Conservation (phyloP, 2,888 invertebrate species). For the Stegophylla sp. region DNA sequence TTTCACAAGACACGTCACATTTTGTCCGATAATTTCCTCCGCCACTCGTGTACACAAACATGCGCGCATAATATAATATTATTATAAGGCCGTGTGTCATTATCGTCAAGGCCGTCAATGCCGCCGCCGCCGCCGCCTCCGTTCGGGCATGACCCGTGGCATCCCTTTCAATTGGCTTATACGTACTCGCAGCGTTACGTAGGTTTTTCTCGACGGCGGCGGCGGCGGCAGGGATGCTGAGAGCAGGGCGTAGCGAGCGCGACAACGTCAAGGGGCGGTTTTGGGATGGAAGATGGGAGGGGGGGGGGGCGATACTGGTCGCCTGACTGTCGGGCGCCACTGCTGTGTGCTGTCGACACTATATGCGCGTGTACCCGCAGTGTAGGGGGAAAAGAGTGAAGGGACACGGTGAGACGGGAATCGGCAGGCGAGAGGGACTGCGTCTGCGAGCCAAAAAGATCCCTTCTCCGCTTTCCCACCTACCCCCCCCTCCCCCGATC, state of each 20-base stretch:
- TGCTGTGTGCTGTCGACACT: constrained; percentile 30
- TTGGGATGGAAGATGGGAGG: too few species aligned
- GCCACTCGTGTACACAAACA: background rate
- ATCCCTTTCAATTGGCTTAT: constrained; percentile 26
- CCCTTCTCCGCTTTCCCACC: background rate
- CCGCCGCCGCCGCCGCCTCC: background rate
- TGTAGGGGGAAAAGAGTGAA: background rate
- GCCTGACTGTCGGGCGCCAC: constrained; percentile 59
- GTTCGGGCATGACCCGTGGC: constrained; percentile 9
- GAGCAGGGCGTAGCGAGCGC: background rate
- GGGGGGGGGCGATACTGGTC: constrained; percentile 30
- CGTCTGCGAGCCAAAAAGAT: constrained; percentile 51
- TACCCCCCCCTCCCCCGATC: background rate
- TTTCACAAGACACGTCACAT: too few species aligned
- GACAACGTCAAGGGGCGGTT: background rate
- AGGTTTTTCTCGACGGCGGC: constrained; percentile 10
- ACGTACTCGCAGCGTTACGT: constrained; percentile 3
- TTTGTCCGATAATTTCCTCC: background rate
- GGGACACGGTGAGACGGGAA: too few species aligned
- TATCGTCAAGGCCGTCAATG: background rate
- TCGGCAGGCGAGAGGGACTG: background rate
- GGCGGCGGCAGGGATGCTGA: too few species aligned
- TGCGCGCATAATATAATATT: background rate
- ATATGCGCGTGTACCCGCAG: background rate
- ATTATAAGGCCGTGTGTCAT: background rate